Conservation (phyloP, 2,113 vertebrate species). For the Mormyrus iriodes region DNA sequence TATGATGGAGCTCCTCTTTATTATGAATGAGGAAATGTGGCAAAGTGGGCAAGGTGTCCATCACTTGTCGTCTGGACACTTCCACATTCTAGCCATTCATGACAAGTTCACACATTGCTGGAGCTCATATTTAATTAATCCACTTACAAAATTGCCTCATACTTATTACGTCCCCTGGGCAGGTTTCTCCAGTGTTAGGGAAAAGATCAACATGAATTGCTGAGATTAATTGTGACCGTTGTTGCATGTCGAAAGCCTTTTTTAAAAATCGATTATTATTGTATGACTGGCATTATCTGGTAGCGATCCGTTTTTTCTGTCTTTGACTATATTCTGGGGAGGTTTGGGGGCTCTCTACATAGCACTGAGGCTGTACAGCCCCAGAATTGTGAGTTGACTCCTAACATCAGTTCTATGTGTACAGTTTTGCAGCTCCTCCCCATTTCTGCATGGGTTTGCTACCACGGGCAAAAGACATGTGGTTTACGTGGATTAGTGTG, state of each 20-base stretch:
- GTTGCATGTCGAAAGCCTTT: not conserved
- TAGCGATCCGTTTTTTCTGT: not conserved
- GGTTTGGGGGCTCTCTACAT: not conserved
- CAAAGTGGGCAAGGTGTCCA: not conserved
- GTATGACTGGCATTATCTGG: not conserved
- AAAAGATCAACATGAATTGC: not conserved
- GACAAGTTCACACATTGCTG: constrained; percentile 7
- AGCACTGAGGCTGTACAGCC: not conserved
- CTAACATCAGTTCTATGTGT: not conserved
- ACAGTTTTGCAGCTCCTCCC: not conserved
- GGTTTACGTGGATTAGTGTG: not conserved
- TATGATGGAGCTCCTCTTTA: not conserved
- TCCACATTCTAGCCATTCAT: not conserved
- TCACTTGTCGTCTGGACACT: not conserved
- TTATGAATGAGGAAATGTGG: constrained; percentile 17
- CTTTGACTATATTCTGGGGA: not conserved
- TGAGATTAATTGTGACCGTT: not conserved
- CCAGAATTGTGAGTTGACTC: not conserved
- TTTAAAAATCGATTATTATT: not conserved
- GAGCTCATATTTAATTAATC: not conserved
- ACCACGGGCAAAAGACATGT: not conserved
- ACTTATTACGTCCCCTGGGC: not conserved
- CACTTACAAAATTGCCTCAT: not conserved
- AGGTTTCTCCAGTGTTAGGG: not conserved
- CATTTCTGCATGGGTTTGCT: not conserved